Base-by-base conservation (phyloP, 92 coral and sea anemone genomes). In the Palythoa grandis region DNA sequence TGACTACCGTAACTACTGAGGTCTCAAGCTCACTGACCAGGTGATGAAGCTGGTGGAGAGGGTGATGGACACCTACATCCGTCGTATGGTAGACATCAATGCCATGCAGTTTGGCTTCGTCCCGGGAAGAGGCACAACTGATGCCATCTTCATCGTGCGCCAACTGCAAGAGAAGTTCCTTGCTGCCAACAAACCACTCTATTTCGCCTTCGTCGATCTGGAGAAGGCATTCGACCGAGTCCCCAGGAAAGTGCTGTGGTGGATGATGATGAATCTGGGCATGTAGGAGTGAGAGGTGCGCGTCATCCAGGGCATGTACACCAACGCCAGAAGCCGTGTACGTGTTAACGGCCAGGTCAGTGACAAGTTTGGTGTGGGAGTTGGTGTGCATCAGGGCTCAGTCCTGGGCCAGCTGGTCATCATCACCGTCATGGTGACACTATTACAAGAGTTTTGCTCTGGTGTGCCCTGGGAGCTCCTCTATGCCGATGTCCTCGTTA, bases 401-500 rank as follows among this genome's bases (percentile, higher is more conserved):
- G 57, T 52, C 14, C 3, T 52, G 57, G 2, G 57, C 57, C 57
- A 0, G 57, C 57, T 52, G 57, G 1, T 13, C 57, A 0, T 52
- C 54, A 52, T 52, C 54, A 52, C 54, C 54, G 11, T 52, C 11
- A 6, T 52, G 54, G 54, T 5, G 54, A 52, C 6, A 11, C 54
- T 5, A 5, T 52, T 11, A 52, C 11, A 6, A 52, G 11, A 11
- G 7, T 5, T 52, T 5, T 6, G 6, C 11, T 52, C 11, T 6
- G 11, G 54, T 11, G 7, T 52, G 54, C 82, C 15, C 23, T 74
- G 48, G 50, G 48, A 11, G 50, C 16, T 13, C 37, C 79, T 74
- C 38, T 74, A 74, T 74, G 79, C 79, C 7, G 79, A 13, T 38
- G 79, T 4, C 79, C 48, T 74, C 13, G 79, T 74, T 4, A 74